These are phyloP conservation scores for Microplitis deprimator DNA, from an alignment of 2,888 invertebrate species.

Conservation along the genomic window DNA sequence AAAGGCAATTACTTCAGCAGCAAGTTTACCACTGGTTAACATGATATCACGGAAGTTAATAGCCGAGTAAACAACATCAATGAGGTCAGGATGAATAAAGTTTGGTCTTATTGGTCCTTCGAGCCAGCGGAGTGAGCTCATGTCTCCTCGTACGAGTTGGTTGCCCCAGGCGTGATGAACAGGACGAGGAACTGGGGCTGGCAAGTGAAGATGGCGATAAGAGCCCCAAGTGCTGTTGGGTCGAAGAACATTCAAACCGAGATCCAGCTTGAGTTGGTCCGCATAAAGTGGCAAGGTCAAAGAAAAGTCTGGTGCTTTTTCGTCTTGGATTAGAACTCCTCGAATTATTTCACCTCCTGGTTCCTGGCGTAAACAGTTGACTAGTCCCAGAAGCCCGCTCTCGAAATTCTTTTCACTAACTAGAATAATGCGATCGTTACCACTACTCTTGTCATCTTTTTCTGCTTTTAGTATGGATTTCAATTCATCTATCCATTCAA, in stretches of 20 bases:
- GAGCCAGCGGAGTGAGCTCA: conserved; percentile 87
- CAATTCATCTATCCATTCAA: conserved; percentile 67
- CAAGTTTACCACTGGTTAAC: conserved; percentile 92
- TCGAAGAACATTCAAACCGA: conserved; percentile 83
- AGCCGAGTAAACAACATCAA: conserved; percentile 81
- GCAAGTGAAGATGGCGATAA: conserved; percentile 84
- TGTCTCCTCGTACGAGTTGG: conserved; percentile 85
- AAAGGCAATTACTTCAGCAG: conserved; percentile 84
- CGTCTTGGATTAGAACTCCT: conserved; percentile 76
- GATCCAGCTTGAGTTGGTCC: conserved; percentile 79
- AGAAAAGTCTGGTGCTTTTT: conserved; percentile 78
- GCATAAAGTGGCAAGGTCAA: conserved; percentile 78
- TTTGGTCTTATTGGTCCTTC: conserved; percentile 75
- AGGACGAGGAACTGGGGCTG: conserved; percentile 71
- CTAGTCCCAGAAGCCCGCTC: conserved; percentile 89
- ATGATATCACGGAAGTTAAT: conserved; percentile 96
- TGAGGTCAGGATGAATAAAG: conserved; percentile 58
- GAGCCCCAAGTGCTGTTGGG: conserved; percentile 79
- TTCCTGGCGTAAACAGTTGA: conserved; percentile 89
- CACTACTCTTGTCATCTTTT: conserved; percentile 71
- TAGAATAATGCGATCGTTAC: conserved; percentile 75
- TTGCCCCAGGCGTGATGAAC: conserved; percentile 84
- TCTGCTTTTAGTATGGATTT: conserved; percentile 60
- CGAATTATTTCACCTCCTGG: conserved; percentile 76
- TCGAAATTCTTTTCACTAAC: conserved; percentile 47